Evolutionary conservation across 2,888 invertebrate species (phyloP).

Genomic region (Cremastinae sp.): DNA sequence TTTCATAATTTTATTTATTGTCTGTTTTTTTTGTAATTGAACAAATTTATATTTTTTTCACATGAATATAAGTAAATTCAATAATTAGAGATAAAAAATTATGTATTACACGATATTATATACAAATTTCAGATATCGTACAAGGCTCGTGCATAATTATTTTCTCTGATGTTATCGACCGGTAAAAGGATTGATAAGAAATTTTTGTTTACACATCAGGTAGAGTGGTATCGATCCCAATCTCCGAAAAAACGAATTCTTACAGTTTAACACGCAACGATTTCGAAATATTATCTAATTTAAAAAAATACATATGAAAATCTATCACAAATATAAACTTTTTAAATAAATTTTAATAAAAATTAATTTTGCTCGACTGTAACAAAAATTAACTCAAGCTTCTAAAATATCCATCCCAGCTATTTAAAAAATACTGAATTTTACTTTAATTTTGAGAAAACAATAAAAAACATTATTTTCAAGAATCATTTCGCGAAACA

Average conservation of each 20-base stretch:
- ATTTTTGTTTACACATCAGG: neutral
- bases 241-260: constrained; percentile 38
- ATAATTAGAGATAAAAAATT: neutral
- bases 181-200: constrained; percentile 29
- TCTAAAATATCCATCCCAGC: too few species aligned
- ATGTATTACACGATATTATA: constrained; percentile 14
- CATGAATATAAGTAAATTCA: neutral
- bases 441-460: too few species aligned
- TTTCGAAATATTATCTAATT: neutral
- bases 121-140: constrained; percentile 3
- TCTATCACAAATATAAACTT: constrained; percentile 2
- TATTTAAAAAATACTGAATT: too few species aligned
- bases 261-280: constrained; percentile 31
- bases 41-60: too few species aligned
- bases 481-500: too few species aligned
- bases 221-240: neutral
- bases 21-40: too few species aligned
- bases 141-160: constrained; percentile 19
- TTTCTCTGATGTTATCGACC: constrained; percentile 3
- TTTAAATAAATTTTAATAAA: too few species aligned
- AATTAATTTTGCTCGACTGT: neutral
- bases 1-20: too few species aligned
- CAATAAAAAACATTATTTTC: too few species aligned
- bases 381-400: too few species aligned
- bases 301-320: neutral